phyloP scores from a whole-genome alignment of 2,888 invertebrate genomes.

The Lepidocyrtoides sp. region DNA sequence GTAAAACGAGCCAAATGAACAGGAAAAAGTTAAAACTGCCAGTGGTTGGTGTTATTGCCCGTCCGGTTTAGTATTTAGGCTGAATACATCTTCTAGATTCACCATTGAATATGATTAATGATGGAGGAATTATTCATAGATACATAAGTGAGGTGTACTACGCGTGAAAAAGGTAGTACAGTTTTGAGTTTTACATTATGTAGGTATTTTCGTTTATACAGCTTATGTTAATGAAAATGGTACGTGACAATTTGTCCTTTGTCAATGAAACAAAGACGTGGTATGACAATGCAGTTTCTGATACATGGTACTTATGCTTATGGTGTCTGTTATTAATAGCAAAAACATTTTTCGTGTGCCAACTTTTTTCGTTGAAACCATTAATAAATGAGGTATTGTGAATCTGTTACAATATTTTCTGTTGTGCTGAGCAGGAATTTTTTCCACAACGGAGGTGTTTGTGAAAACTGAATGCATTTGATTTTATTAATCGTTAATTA shows the following conservation, averaged over 20 bases:
- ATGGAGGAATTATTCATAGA: neutral
- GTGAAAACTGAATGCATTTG: constrained; percentile 9
- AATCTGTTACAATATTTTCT: neutral
- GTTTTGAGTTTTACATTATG: neutral
- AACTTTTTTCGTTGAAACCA: neutral
- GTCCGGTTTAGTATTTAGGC: too few species aligned
- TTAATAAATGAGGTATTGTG: neutral
- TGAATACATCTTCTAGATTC: too few species aligned
- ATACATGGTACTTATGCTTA: neutral
- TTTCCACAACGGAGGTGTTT: neutral
- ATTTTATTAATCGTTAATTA: constrained; percentile 5
- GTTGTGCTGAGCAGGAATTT: too few species aligned
- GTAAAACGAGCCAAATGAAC: too few species aligned
- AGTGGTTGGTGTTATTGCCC: too few species aligned
- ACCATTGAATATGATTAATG: neutral
- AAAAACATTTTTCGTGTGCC: neutral
- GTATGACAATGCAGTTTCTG: neutral
- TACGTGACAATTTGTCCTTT: constrained; percentile 34
- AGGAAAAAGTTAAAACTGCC: too few species aligned
- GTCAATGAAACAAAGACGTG: constrained; percentile 22
- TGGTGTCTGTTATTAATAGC: neutral
- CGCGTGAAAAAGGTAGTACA: neutral
- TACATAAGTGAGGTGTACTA: neutral
- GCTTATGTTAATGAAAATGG: neutral
- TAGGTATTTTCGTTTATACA: neutral